Evolutionary conservation across 2,797 vertebrate species (phyloP).

Genomic region (Melanogrammus aeglefinus): DNA sequence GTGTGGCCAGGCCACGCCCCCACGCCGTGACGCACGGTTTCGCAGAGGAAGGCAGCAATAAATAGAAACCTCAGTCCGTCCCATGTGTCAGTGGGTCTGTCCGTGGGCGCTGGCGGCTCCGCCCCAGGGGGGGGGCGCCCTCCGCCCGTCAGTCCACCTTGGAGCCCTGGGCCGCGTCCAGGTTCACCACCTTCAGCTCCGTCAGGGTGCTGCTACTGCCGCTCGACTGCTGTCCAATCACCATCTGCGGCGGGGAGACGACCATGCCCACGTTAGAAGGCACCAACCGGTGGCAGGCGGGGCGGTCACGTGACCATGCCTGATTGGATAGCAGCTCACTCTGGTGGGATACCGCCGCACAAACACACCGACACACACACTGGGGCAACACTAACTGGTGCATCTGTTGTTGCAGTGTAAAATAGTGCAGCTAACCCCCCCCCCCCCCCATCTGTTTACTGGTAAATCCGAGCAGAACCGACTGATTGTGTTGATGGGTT

Average conservation of each 20-base stretch:
- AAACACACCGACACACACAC: not conserved
- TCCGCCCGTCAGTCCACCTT: slow-evolving; percentile 84
- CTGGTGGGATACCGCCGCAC: not conserved
- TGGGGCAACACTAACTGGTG: not conserved
- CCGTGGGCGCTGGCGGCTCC: slow-evolving; percentile 39
- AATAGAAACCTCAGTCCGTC: slow-evolving; percentile 81
- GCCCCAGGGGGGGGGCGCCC: slow-evolving; percentile 19
- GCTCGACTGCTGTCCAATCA: slow-evolving; percentile 94
- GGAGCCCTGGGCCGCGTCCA: slow-evolving; percentile 84
- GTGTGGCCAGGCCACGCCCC: slow-evolving; percentile 58
- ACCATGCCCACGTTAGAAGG: not conserved
- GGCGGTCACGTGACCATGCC: not conserved
- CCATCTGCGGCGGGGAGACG: slow-evolving; percentile 79
- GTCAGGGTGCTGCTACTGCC: slow-evolving; percentile 91
- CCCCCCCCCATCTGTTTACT: not conserved
- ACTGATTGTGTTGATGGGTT: not conserved
- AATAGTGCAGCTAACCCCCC: no score
- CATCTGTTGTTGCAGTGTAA: no score
- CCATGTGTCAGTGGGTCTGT: slow-evolving; percentile 28
- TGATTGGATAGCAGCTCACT: not conserved
- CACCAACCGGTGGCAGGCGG: slow-evolving; percentile 31
- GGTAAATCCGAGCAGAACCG: not conserved
- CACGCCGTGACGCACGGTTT: slow-evolving; percentile 74
- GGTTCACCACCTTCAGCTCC: slow-evolving; percentile 94
- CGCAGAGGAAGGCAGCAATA: slow-evolving; percentile 92